A percentile compares a stretch with the other conserved stretches of the same genome.
Conservation (phyloP, 1,140 invertebrate genomes). For the Brachionus sp. region DNA sequence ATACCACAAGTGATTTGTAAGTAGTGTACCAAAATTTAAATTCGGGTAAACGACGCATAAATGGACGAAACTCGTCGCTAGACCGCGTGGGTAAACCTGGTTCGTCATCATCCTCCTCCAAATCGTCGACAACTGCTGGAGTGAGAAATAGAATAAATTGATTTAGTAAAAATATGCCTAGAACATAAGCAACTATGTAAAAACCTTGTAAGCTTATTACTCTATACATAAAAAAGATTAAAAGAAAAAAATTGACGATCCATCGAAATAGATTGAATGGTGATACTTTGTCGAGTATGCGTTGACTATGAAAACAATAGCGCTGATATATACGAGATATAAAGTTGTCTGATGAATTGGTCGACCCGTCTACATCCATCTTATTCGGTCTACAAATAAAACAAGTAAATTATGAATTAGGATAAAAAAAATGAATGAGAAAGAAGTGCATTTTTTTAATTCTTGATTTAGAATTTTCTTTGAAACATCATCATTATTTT, state of each 20-base stretch:
- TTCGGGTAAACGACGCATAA: conserved; percentile 93
- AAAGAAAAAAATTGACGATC: conserved; percentile 53
- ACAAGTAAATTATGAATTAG: background rate
- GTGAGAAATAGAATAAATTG: conserved; percentile 98
- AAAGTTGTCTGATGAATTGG: background rate
- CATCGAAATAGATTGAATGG: conserved; percentile 62
- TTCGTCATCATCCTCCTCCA: conserved; percentile 70
- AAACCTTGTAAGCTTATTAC: conserved; percentile 72
- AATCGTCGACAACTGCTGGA: conserved; percentile 78
- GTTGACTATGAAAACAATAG: conserved; percentile 53
- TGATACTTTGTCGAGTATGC: conserved; percentile 63
- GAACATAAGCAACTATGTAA: conserved; percentile 97
- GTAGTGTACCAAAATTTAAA: conserved; percentile 99
- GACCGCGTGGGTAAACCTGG: conserved; percentile 86
- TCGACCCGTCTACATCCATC: conserved; percentile 11
- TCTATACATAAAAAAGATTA: conserved; percentile 59
- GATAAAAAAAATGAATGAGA: conserved; percentile 9
- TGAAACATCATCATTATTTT: conserved; percentile 21
- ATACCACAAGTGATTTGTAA: conserved; percentile 87
- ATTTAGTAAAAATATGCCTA: conserved; percentile 98
- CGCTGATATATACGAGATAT: background rate
- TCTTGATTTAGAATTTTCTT: background rate
- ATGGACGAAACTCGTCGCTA: conserved; percentile 96
- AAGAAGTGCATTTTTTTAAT: background rate
- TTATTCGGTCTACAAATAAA: background rate